phyloP scores from a whole-genome alignment of 2,888 invertebrate genomes.

The Macaria notata region DNA sequence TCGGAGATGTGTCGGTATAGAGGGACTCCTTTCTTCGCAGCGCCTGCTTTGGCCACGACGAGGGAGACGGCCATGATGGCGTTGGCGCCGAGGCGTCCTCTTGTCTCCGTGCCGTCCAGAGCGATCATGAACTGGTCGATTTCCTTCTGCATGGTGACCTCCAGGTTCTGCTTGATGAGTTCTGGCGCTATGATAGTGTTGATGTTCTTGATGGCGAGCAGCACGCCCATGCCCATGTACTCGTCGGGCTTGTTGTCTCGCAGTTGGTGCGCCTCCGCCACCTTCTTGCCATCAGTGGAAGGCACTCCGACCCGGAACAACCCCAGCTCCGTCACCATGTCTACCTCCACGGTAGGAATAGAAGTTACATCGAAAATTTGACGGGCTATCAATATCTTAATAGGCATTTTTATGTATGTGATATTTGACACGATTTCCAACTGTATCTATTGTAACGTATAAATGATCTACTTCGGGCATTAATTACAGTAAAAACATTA shows the following conservation, averaged over 20 bases:
- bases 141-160: slow-evolving; percentile 94
- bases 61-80: slow-evolving; percentile 98
- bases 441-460: background rate
- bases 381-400: slow-evolving; percentile 94
- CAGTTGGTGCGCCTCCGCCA: slow-evolving; percentile 96
- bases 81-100: slow-evolving; percentile 96
- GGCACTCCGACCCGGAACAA: slow-evolving; percentile 96
- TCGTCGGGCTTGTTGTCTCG: slow-evolving; percentile 93
- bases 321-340: slow-evolving; percentile 90
- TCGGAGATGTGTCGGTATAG: slow-evolving; percentile 97
- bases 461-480: too few relatives aligned
- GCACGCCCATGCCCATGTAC: slow-evolving; percentile 96
- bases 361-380: slow-evolving; percentile 98
- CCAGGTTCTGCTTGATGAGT: slow-evolving; percentile 89
- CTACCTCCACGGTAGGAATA: slow-evolving; percentile 98
- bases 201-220: slow-evolving; percentile 94
- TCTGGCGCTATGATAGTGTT: slow-evolving; percentile 91
- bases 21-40: slow-evolving; percentile 94
- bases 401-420: slow-evolving; percentile 85
- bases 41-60: slow-evolving; percentile 98
- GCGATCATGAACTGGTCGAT: slow-evolving; percentile 94
- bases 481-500: too few relatives aligned
- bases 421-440: too few relatives aligned
- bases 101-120: slow-evolving; percentile 98
- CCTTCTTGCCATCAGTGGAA: slow-evolving; percentile 96